Percentiles rank a stretch among this genome's conserved stretches.
Conservation (phyloP, 2,113 vertebrate species). For the Sphaerodactylus townsendi region DNA sequence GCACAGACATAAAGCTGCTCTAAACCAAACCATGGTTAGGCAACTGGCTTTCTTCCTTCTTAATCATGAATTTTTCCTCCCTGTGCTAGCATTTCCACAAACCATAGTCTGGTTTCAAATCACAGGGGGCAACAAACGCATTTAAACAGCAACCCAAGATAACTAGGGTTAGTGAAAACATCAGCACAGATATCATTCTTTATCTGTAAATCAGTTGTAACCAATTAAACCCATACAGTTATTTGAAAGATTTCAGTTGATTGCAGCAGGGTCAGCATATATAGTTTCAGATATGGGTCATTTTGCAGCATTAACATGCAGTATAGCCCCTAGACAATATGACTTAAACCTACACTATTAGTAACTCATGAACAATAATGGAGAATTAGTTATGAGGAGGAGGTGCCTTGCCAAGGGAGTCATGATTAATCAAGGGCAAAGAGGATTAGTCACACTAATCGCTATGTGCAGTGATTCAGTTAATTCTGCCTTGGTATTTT, state of each 20-base stretch:
- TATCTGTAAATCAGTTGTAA: neutral
- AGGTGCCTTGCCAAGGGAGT: neutral
- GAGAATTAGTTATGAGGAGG: neutral
- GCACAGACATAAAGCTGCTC: neutral
- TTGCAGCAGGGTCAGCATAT: neutral
- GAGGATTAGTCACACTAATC: neutral
- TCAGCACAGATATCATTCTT: neutral
- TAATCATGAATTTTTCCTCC: neutral
- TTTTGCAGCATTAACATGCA: neutral
- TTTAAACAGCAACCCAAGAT: neutral
- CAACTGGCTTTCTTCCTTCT: neutral
- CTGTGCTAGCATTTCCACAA: neutral
- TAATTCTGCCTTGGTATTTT: neutral
- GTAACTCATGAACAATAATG: neutral
- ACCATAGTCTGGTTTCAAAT: neutral
- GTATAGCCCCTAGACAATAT: conserved; percentile 16
- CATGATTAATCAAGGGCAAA: neutral
- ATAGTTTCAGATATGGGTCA: neutral
- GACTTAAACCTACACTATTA: neutral
- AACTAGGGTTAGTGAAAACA: neutral
- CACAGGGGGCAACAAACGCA: neutral
- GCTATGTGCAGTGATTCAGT: neutral
- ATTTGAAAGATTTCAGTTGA: neutral
- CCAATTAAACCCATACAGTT: neutral
- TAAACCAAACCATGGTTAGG: neutral